A percentile compares a stretch with the other conserved stretches of the same genome.
Evolutionary conservation across 2,888 invertebrate genomes (phyloP).

Genomic region (Cordilura impudica): DNA sequence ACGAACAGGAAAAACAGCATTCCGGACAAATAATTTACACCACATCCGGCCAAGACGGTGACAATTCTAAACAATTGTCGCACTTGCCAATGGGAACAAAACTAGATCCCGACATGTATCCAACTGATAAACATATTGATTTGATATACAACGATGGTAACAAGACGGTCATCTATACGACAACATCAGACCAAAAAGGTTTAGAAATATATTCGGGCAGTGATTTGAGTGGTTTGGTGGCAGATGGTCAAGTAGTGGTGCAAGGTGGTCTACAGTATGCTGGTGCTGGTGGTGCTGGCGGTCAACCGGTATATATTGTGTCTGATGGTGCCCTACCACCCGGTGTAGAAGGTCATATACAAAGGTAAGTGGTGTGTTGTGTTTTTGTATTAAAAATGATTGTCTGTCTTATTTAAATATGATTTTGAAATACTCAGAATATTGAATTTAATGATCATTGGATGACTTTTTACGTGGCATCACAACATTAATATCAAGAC

Average conservation of each 20-base stretch:
- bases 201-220: constrained; percentile 82
- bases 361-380: constrained; percentile 76
- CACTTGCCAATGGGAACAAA: constrained; percentile 76
- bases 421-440: no score
- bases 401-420: no score
- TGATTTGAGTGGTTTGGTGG: constrained; percentile 76
- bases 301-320: constrained; percentile 78
- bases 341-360: constrained; percentile 76
- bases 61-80: constrained; percentile 72
- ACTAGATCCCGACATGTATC: constrained; percentile 78
- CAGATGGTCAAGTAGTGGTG: constrained; percentile 77
- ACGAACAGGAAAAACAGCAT: constrained; percentile 74
- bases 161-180: constrained; percentile 90
- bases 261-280: constrained; percentile 77
- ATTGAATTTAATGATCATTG: no score
- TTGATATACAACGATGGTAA: constrained; percentile 91
- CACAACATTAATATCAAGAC: no score
- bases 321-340: constrained; percentile 73
- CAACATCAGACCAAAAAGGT: constrained; percentile 86
- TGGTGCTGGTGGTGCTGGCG: constrained; percentile 72
- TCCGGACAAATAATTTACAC: constrained; percentile 78
- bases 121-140: constrained; percentile 82
- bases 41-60: constrained; percentile 76
- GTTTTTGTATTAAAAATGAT: no score
- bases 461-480: no score